A percentile compares a stretch with the other conserved stretches of the same genome.
Conservation (phyloP, 2,888 invertebrate species). For the Microplitis deprimator region DNA sequence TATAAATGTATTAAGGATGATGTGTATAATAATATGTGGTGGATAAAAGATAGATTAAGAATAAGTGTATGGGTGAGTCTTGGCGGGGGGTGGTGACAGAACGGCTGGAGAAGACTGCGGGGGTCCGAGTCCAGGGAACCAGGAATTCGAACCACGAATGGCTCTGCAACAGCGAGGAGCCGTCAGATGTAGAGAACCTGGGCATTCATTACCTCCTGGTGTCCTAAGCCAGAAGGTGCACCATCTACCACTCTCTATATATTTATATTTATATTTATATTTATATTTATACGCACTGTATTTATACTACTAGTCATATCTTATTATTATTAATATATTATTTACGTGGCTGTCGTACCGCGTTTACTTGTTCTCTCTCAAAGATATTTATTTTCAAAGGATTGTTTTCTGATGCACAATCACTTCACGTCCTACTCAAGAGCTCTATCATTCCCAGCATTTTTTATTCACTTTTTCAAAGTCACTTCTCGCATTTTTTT, state of each 20-base stretch:
- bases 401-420: not conserved
- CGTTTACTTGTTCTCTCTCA: slow-evolving; percentile 41
- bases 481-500: too few species aligned
- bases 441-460: not conserved
- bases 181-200: slow-evolving; percentile 70
- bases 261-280: slow-evolving; percentile 69
- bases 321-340: not conserved
- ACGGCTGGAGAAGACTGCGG: slow-evolving; percentile 70
- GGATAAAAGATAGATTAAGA: not conserved
- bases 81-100: slow-evolving; percentile 70
- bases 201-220: slow-evolving; percentile 71
- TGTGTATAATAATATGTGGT: not conserved
- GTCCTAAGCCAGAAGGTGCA: slow-evolving; percentile 63
- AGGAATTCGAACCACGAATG: slow-evolving; percentile 71
- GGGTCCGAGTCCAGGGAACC: slow-evolving; percentile 75
- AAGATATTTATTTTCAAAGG: slow-evolving; percentile 63
- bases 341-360: slow-evolving; percentile 37
- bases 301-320: not conserved
- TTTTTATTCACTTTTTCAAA: too few species aligned
- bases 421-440: not conserved
- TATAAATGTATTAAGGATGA: not conserved
- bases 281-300: slow-evolving; percentile 55
- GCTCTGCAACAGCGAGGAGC: slow-evolving; percentile 70
- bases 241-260: slow-evolving; percentile 65
- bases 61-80: slow-evolving; percentile 67